Evolutionary conservation across 2,888 invertebrate species (phyloP).

Genomic region (Carcina quercana): DNA sequence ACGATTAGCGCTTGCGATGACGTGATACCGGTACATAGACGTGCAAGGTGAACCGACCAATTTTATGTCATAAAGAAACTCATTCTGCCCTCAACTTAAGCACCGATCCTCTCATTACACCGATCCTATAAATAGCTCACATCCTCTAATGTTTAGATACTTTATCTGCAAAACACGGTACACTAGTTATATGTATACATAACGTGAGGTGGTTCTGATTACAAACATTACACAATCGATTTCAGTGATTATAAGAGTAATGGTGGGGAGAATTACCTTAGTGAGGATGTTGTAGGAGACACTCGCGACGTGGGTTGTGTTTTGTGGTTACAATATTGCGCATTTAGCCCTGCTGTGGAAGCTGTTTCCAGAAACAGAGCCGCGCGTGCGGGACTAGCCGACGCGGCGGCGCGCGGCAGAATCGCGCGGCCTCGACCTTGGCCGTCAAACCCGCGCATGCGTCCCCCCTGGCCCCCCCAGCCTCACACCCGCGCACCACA

Average conservation of each 20-base stretch:
- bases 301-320: constrained; percentile 54
- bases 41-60: constrained; percentile 48
- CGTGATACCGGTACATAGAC: constrained; percentile 38
- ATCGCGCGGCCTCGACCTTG: constrained; percentile 72
- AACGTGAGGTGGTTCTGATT: constrained; percentile 38
- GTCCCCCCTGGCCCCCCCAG: constrained; percentile 44
- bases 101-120: not conserved
- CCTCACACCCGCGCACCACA: constrained; percentile 43
- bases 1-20: constrained; percentile 49
- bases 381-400: constrained; percentile 53
- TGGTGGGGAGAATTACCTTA: constrained; percentile 42
- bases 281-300: constrained; percentile 21
- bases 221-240: constrained; percentile 48
- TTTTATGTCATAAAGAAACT: constrained; percentile 35
- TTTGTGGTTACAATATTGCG: too few relatives aligned
- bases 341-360: constrained; percentile 41
- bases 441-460: constrained; percentile 73
- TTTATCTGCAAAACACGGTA: constrained; percentile 23
- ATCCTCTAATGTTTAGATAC: constrained; percentile 14
- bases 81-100: constrained; percentile 12
- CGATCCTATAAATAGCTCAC: constrained; percentile 7
- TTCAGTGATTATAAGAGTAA: too few relatives aligned
- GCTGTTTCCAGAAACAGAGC: constrained; percentile 50
- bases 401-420: constrained; percentile 69
- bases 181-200: constrained; percentile 17